These are phyloP conservation scores for Platysteira castanea DNA, from an alignment of 2,113 vertebrate species.

Conservation along the genomic window DNA sequence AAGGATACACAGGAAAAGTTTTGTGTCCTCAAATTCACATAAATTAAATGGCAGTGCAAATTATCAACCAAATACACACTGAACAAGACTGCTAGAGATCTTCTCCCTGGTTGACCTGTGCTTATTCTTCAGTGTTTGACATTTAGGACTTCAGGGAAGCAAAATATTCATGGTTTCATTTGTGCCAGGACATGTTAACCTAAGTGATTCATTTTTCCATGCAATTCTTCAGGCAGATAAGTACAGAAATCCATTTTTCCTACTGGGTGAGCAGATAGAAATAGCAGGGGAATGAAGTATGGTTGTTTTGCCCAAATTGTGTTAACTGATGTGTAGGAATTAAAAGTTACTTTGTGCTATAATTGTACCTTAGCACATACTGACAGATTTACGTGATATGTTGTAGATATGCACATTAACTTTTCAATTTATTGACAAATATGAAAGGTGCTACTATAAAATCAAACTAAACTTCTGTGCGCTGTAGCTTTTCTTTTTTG, in stretches of 20 bases:
- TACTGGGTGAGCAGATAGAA: not conserved
- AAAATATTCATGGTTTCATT: not conserved
- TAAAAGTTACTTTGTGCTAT: not conserved
- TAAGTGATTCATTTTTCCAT: not conserved
- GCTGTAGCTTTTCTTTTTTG: not conserved
- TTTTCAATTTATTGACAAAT: not conserved
- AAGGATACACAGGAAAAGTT: not conserved
- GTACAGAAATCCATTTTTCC: not conserved
- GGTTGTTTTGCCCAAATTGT: not conserved
- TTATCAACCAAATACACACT: not conserved
- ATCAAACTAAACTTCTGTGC: slow-evolving; percentile 5
- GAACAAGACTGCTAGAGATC: not conserved
- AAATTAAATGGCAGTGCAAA: not conserved
- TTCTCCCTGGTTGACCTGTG: not conserved
- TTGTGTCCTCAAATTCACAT: not conserved
- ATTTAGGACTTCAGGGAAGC: not conserved
- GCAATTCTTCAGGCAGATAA: not conserved
- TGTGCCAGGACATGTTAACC: not conserved
- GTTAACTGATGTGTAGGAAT: not conserved
- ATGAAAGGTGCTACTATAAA: not conserved
- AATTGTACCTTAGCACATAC: not conserved
- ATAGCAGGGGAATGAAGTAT: not conserved
- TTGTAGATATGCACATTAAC: not conserved
- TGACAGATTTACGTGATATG: not conserved
- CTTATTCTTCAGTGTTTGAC: not conserved